Conservation (phyloP, 2,113 vertebrate species). For the Sylvietta virens region DNA sequence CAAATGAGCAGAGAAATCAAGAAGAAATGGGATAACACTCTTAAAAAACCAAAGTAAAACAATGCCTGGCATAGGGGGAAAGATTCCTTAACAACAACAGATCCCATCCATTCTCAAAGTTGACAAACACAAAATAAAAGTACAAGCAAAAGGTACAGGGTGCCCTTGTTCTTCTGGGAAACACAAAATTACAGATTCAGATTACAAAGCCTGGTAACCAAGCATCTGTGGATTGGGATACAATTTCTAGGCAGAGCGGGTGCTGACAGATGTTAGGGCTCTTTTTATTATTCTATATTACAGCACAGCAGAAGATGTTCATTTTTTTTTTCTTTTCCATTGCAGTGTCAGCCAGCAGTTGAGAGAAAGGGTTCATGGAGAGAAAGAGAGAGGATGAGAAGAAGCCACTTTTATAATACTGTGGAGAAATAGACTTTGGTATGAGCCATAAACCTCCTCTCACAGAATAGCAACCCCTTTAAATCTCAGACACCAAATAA, state of each 20-base stretch:
- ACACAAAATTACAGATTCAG: not conserved
- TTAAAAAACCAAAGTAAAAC: not conserved
- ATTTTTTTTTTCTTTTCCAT: not conserved
- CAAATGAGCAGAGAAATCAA: not conserved
- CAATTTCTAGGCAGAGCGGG: not conserved
- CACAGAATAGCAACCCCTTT: not conserved
- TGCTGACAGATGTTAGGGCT: not conserved
- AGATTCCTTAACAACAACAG: not conserved
- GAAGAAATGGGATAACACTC: not conserved
- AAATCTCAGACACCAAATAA: not conserved
- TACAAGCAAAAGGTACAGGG: not conserved
- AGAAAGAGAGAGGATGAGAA: not conserved
- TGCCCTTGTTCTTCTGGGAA: not conserved
- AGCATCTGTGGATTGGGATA: not conserved
- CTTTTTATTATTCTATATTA: not conserved
- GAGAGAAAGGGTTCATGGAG: not conserved
- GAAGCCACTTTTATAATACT: not conserved
- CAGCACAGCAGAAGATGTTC: not conserved
- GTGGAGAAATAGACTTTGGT: not conserved
- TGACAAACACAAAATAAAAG: not conserved
- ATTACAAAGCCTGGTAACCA: not conserved
- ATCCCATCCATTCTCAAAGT: not conserved
- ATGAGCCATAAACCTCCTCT: not conserved
- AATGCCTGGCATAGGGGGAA: not conserved
- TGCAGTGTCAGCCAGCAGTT: not conserved